Evolutionary conservation across 2,797 vertebrate species (phyloP).

Genomic region (Peromyscus nudipes): DNA sequence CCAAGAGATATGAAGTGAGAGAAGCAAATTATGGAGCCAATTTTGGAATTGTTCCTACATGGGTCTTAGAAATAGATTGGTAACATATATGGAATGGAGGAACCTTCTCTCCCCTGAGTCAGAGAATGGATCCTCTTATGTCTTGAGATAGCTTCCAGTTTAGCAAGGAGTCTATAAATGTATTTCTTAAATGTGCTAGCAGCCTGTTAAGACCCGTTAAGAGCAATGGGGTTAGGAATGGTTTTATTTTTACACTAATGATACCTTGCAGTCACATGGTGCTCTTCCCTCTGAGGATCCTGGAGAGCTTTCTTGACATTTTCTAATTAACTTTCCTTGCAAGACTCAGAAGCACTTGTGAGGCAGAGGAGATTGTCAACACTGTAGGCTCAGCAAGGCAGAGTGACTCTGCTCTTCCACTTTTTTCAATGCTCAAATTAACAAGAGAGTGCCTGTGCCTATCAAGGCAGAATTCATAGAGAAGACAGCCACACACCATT

Average conservation of each 20-base stretch:
- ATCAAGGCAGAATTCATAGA: slow-evolving; percentile 31
- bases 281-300: slow-evolving; percentile 60
- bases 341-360: slow-evolving; percentile 66
- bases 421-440: slow-evolving; percentile 59
- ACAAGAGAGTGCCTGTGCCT: neutral
- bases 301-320: slow-evolving; percentile 77
- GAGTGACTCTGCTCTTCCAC: slow-evolving; percentile 19
- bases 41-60: slow-evolving; percentile 16
- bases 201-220: slow-evolving; percentile 59
- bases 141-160: slow-evolving; percentile 41
- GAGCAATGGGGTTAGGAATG: slow-evolving; percentile 47
- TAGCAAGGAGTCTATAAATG: slow-evolving; percentile 56
- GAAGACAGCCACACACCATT: neutral
- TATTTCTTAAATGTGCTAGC: slow-evolving; percentile 63
- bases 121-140: neutral
- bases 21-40: slow-evolving; percentile 40
- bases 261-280: slow-evolving; percentile 55
- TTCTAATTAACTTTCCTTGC: slow-evolving; percentile 77
- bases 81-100: neutral
- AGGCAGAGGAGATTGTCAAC: slow-evolving; percentile 64
- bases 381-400: slow-evolving; percentile 54
- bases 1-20: neutral
- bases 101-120: neutral
- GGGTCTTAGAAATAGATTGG: slow-evolving; percentile 66
- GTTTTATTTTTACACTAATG: slow-evolving; percentile 77